Base-by-base conservation (phyloP, 1,140 invertebrate species). In the Dendroctonus ponderosae region DNA sequence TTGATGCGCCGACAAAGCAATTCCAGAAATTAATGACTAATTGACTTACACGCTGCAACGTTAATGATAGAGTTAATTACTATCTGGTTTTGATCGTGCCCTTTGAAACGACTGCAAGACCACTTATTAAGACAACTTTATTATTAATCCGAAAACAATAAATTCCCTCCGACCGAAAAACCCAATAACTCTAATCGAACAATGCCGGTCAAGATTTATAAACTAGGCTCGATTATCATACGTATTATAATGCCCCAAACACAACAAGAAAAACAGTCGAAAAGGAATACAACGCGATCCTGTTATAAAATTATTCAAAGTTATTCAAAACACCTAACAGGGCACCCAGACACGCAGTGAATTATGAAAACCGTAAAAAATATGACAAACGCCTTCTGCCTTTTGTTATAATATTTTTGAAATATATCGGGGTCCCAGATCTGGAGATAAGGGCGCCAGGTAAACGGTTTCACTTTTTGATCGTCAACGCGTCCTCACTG, bases 361-460 rank as follows among this genome's bases (percentile, higher is more conserved):
- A 72, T 70, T 72, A 74, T 74, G 72, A 72, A 74, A 74, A 74
- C 71, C 72, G 72, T 74, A 74, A 71, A 72, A 74, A 74, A 74
- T 72, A 74, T 74, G 72, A 74, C 72, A 74, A 74, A 74, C 72
- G 69, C 67, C 66, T 70, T 72, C 69, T 74, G 62, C 62, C 71
- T 71, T 72, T 74, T 74, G 71, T 74, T 74, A 68, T 70, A 71
- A 69, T 72, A 67, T 74, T 74, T 72, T 67, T 67, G 69, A 72
- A 74, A 72, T 74, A 72, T 72, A 72, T 74, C 71, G 51, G 57
- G 57, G 53, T 63, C 54, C 49, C 43, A 48, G 69, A 67, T 71
- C 60, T 48, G 42, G 11, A 67, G 72, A 74, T 74, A 74, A 74
- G 72, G 72, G 72, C 72, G 71, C 72, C 64, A 66, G 64, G 64